phyloP scores from a whole-genome alignment of 2,888 invertebrate genomes.

The Prenolepis imparis region DNA sequence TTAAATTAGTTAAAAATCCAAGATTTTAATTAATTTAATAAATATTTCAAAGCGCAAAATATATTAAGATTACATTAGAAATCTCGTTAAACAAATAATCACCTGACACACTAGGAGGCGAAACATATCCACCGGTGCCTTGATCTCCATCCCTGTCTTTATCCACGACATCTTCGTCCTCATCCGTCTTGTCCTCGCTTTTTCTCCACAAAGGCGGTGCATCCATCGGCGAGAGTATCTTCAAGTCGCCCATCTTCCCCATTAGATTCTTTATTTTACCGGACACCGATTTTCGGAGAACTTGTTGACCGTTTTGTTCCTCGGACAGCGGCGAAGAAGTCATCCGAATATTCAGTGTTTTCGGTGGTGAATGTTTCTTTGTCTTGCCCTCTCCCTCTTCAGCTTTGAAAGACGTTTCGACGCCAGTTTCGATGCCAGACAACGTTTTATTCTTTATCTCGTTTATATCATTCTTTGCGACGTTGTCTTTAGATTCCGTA shows the following conservation, averaged over 20 bases:
- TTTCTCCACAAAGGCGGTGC: slow-evolving; percentile 80
- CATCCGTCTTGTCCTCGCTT: slow-evolving; percentile 78
- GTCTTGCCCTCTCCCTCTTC: slow-evolving; percentile 58
- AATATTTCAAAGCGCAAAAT: neutral
- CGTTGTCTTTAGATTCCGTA: neutral
- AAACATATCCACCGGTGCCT: slow-evolving; percentile 76
- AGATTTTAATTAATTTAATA: neutral
- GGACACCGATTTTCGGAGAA: slow-evolving; percentile 77
- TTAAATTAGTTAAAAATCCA: neutral
- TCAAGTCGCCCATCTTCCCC: slow-evolving; percentile 83
- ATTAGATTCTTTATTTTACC: slow-evolving; percentile 83
- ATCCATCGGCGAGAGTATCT: slow-evolving; percentile 83
- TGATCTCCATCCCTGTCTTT: slow-evolving; percentile 80
- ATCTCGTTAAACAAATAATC: slow-evolving; percentile 48
- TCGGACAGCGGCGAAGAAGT: slow-evolving; percentile 61
- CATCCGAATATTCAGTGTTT: slow-evolving; percentile 78
- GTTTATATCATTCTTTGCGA: neutral
- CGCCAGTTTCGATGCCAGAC: neutral
- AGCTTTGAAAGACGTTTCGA: neutral
- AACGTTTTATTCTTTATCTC: neutral
- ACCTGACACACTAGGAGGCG: slow-evolving; percentile 74
- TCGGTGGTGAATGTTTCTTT: slow-evolving; percentile 80
- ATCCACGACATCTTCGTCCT: slow-evolving; percentile 73
- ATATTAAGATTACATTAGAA: slow-evolving; percentile 11
- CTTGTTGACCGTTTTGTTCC: slow-evolving; percentile 69